Percentiles rank a stretch among this genome's conserved stretches.
These are phyloP conservation scores for Ditylenchus weischeri DNA, from an alignment of 2,888 invertebrate species.

Conservation along the genomic window DNA sequence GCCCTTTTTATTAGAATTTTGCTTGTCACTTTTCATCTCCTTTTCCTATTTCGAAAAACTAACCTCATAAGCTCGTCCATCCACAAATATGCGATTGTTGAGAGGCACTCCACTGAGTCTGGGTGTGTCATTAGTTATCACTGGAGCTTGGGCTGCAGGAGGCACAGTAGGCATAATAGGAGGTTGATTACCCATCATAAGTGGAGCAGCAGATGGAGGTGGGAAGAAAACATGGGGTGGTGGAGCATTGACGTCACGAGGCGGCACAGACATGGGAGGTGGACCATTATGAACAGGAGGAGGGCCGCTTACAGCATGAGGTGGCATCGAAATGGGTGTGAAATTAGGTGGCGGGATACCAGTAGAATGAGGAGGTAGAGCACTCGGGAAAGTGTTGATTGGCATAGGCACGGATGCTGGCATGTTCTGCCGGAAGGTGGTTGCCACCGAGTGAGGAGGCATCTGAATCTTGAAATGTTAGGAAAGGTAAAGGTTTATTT, in stretches of 20 bases:
- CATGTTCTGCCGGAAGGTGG: too few relatives aligned
- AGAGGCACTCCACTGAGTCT: slow-evolving; percentile 50
- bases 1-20: too few relatives aligned
- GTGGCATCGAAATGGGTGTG: neutral
- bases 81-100: slow-evolving; percentile 58
- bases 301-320: neutral
- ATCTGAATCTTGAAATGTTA: too few relatives aligned
- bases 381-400: too few relatives aligned
- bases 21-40: too few relatives aligned
- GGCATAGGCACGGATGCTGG: too few relatives aligned
- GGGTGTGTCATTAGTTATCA: slow-evolving; percentile 41
- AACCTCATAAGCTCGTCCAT: slow-evolving; percentile 58
- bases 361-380: too few relatives aligned
- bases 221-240: neutral
- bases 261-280: neutral
- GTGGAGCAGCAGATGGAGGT: slow-evolving; percentile 12
- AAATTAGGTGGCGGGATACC: neutral
- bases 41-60: too few relatives aligned
- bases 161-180: slow-evolving; percentile 19
- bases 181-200: slow-evolving; percentile 13
- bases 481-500: too few relatives aligned
- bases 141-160: slow-evolving; percentile 1
- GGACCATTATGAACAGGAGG: slow-evolving; percentile 12
- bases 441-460: too few relatives aligned
- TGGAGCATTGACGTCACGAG: neutral